Evolutionary conservation across 2,888 invertebrate species (phyloP), one percentile per base, ranked within the genome.

Genomic region (Eugnorisma glareosa): DNA sequence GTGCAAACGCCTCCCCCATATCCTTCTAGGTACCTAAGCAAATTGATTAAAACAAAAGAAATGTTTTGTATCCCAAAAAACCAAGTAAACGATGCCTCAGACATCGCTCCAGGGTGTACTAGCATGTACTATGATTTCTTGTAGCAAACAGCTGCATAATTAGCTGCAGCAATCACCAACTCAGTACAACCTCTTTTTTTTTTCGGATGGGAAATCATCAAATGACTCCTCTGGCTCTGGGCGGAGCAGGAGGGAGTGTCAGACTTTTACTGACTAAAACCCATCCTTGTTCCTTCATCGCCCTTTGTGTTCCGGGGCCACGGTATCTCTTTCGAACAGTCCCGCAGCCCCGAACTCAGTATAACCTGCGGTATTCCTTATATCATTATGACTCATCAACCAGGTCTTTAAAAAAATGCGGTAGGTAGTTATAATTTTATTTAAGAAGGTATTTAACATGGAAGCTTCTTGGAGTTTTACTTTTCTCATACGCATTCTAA

Each of bases 281-380:
- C n/a, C n/a, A n/a, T n/a, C n/a, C n/a, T n/a, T n/a, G n/a, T n/a
- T n/a, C n/a, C n/a, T n/a, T n/a, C n/a, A n/a, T n/a, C n/a, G n/a
- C n/a, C n/a, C n/a, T n/a, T n/a, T n/a, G n/a, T n/a, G n/a, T n/a
- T n/a, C n/a, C n/a, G n/a, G n/a, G n/a, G n/a, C n/a, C n/a, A n/a
- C n/a, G n/a, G n/a, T n/a, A n/a, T n/a, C n/a, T n/a, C n/a, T n/a
- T n/a, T n/a, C n/a, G n/a, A n/a, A n/a, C n/a, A n/a, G n/a, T n/a
- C n/a, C n/a, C n/a, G n/a, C n/a, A n/a, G n/a, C n/a, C n/a, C n/a
- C n/a, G n/a, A n/a, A n/a, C 18, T n/a, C 7, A 24, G n/a, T 40
- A 11, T 18, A 13, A 35, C 1, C 8, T 54, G 72, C 0, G 13
- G 43, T 79, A 73, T 79, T 79, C 24, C 71, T 48, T 48, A 78